Evolutionary conservation across 2,888 invertebrate species (phyloP).

Genomic region (Spicauda simplicius): DNA sequence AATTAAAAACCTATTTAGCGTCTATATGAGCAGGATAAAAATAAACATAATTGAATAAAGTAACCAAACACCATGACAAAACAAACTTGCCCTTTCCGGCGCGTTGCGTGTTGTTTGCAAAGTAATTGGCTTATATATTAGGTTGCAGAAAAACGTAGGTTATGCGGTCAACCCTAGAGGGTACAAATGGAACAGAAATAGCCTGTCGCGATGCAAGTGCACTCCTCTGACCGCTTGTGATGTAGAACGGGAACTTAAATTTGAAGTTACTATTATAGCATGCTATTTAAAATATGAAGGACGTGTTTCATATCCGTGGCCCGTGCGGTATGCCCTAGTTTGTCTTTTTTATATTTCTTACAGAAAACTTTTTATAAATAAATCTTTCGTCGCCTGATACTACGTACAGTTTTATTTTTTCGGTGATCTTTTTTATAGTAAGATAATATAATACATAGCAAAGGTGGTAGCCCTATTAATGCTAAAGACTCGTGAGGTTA

Average conservation of each 20-base stretch:
- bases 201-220: slow-evolving; percentile 39
- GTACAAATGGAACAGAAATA: slow-evolving; percentile 38
- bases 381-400: too few species aligned
- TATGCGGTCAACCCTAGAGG: slow-evolving; percentile 29
- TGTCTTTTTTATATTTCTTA: too few species aligned
- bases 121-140: not conserved
- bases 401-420: too few species aligned
- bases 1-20: not conserved
- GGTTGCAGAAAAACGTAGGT: not conserved
- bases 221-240: slow-evolving; percentile 40
- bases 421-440: too few species aligned
- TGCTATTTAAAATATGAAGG: not conserved
- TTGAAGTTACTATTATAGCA: not conserved
- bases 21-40: not conserved
- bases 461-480: too few species aligned
- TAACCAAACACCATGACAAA: slow-evolving; percentile 30
- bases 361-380: too few species aligned
- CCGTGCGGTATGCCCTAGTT: too few species aligned
- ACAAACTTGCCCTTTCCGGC: slow-evolving; percentile 7
- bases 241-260: slow-evolving; percentile 19
- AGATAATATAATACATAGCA: too few species aligned
- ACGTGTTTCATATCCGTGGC: not conserved
- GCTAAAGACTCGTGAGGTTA: too few species aligned
- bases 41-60: not conserved
- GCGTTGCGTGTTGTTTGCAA: slow-evolving; percentile 1